A percentile compares a stretch with the other conserved stretches of the same genome.
These are phyloP conservation scores for Mizuhopecten yessoensis DNA, from an alignment of 1,140 invertebrate genomes.

Conservation along the genomic window DNA sequence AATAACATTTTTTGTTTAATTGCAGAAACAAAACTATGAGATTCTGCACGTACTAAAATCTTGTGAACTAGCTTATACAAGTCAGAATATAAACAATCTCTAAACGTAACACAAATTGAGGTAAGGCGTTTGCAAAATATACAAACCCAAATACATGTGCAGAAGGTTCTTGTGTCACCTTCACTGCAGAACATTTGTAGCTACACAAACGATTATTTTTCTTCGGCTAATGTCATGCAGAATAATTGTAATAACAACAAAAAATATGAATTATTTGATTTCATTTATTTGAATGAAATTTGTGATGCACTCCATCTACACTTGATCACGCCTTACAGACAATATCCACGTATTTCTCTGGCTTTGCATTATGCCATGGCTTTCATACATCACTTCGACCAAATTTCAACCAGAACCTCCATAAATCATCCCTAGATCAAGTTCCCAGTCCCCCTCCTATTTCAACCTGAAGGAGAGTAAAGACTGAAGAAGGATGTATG, in stretches of 20 bases:
- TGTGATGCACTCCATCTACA: constrained; percentile 32
- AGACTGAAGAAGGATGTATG: background rate
- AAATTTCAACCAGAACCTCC: background rate
- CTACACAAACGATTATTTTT: too few species aligned
- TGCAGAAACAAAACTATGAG: too few species aligned
- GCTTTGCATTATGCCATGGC: constrained; percentile 1
- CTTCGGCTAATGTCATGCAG: too few species aligned
- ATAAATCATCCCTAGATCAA: background rate
- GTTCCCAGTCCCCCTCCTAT: background rate
- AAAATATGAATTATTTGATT: background rate
- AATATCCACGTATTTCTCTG: background rate
- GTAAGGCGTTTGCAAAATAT: too few species aligned
- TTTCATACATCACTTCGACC: background rate
- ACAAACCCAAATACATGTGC: too few species aligned
- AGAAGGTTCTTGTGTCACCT: too few species aligned
- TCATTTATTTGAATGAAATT: constrained; percentile 40
- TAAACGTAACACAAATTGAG: too few species aligned
- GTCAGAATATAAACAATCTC: too few species aligned
- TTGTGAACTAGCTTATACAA: too few species aligned
- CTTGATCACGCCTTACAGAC: background rate
- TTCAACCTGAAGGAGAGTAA: background rate
- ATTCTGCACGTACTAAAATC: too few species aligned
- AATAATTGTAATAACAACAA: background rate
- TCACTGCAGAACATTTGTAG: too few species aligned
- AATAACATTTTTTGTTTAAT: too few species aligned